A percentile compares a stretch with the other conserved stretches of the same genome.
These are phyloP conservation scores for Brachionus calyciflorus DNA, from an alignment of 1,140 invertebrate species.

Conservation along the genomic window DNA sequence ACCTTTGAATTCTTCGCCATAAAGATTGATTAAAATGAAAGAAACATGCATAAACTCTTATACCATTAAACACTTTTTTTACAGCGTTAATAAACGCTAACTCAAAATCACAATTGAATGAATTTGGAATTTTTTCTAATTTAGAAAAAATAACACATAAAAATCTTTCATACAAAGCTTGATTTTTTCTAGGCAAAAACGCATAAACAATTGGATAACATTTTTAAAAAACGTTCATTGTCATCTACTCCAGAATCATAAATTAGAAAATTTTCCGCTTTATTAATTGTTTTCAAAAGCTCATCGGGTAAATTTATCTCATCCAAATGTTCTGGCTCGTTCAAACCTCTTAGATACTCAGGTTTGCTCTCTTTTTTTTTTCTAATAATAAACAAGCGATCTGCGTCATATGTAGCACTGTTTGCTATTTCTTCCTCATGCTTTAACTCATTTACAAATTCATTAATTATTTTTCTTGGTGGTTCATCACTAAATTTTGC, in stretches of 20 bases:
- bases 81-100: too few relatives aligned
- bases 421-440: background rate
- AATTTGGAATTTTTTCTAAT: too few relatives aligned
- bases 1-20: background rate
- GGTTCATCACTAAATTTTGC: background rate
- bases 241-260: background rate
- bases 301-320: background rate
- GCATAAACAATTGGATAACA: background rate
- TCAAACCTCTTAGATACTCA: background rate
- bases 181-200: too few relatives aligned
- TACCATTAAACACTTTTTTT: too few relatives aligned
- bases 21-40: background rate
- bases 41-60: background rate
- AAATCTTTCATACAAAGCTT: too few relatives aligned
- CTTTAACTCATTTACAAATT: background rate
- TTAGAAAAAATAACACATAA: too few relatives aligned
- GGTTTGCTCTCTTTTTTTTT: constrained; percentile 9
- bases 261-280: background rate
- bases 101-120: too few relatives aligned
- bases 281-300: background rate
- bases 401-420: background rate
- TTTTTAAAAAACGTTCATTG: background rate
- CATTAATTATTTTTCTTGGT: background rate
- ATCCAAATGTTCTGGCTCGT: background rate
- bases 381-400: background rate